Conservation (phyloP, 2,888 invertebrate genomes). For the Caradrina kadenii region DNA sequence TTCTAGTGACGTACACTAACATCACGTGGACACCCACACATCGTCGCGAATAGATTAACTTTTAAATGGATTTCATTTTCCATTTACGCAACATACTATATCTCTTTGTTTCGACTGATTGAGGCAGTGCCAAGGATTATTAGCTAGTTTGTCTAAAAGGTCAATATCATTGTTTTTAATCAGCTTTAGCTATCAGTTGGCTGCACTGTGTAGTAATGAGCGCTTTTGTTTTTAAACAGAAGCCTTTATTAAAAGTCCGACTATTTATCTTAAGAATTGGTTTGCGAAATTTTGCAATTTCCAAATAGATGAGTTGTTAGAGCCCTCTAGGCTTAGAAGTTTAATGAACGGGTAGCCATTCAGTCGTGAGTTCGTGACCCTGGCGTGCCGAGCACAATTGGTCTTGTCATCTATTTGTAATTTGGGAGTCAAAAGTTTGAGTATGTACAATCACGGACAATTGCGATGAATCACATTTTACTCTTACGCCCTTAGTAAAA, state of each 20-base stretch:
- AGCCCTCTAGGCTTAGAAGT: not conserved
- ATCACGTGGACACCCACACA: conserved; percentile 49
- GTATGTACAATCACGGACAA: no score
- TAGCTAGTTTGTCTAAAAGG: conserved; percentile 2
- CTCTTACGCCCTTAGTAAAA: no score
- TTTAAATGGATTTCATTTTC: conserved; percentile 55
- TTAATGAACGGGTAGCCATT: not conserved
- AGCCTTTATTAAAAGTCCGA: not conserved
- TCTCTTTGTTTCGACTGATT: conserved; percentile 23
- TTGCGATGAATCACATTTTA: no score
- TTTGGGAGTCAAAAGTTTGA: not conserved
- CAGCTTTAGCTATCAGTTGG: not conserved
- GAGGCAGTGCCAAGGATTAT: not conserved
- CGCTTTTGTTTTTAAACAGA: not conserved
- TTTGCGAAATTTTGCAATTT: not conserved
- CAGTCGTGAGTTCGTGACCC: not conserved
- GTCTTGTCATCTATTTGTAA: not conserved
- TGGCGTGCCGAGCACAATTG: not conserved
- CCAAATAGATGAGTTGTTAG: not conserved
- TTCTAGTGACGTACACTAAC: not conserved
- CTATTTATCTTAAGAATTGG: not conserved
- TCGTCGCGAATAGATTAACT: conserved; percentile 37
- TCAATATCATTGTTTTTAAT: not conserved
- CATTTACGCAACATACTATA: conserved; percentile 21
- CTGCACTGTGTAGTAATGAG: not conserved